Evolutionary conservation across 2,113 vertebrate species (phyloP).

Genomic region (Hydrochoerus hydrochaeris): DNA sequence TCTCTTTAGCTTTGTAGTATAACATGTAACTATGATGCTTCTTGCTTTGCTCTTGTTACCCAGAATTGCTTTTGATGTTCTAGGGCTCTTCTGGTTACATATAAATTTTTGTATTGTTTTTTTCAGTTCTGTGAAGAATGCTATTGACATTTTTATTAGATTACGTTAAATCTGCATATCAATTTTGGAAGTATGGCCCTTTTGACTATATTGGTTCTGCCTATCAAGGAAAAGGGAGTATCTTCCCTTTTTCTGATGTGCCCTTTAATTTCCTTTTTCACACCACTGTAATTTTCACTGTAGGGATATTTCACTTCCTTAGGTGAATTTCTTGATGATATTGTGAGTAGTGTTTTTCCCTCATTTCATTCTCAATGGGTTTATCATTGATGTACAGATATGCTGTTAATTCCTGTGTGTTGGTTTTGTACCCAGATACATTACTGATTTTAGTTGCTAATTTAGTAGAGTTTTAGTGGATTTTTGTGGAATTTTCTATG

Average conservation of each 20-base stretch:
- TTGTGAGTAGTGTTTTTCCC: not conserved
- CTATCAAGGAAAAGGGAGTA: not conserved
- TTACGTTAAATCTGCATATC: not conserved
- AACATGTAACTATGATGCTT: not conserved
- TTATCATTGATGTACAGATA: not conserved
- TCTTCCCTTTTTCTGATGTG: not conserved
- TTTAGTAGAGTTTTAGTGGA: not conserved
- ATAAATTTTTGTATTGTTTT: not conserved
- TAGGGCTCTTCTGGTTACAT: not conserved
- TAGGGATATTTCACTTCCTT: not conserved
- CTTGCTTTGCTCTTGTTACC: not conserved
- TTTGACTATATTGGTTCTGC: not conserved
- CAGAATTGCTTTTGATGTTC: not conserved
- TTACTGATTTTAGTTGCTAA: not conserved
- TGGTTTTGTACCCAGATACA: not conserved
- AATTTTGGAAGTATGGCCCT: not conserved
- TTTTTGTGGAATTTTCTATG: not conserved
- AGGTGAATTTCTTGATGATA: not conserved
- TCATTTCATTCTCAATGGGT: not conserved
- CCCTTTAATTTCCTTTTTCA: not conserved
- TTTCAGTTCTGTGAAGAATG: not conserved
- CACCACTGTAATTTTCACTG: not conserved
- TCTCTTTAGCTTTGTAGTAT: not conserved
- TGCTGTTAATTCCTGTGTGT: not conserved
- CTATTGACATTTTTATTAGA: not conserved